Evolutionary conservation across 2,888 invertebrate species (phyloP), one percentile per base, ranked within the genome.

Genomic region (Empis livida): DNA sequence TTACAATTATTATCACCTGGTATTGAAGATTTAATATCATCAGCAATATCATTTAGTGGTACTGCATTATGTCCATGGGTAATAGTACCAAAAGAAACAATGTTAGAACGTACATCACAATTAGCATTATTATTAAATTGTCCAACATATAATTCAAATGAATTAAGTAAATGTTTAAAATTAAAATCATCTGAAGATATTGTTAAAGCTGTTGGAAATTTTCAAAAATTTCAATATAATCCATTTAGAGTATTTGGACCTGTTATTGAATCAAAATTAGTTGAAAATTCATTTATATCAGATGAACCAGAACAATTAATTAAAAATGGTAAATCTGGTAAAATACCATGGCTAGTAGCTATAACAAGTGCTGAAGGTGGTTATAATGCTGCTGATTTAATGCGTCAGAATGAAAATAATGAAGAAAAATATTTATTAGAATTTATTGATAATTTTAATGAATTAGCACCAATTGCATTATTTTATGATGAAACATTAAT

Each of bases 211-310:
- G 57, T 60, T 1, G 45, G 46, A 11, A 47, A 49, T 15, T 59
- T 65, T 20, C 54, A 62, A 8, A 71, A 74, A 20, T 77, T 73
- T 70, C 63, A 78, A 14, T 80, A 80, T 57, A 76, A 78, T 61
- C 77, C 85, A 51, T 82, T 82, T 60, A 76, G 82, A 0, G 80
- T 82, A 0, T 86, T 86, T 61, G 82, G 79, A 0, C 83, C 85
- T 0, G 82, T 82, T 0, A 71, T 79, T 0, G 88, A 89, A 56
- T 64, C 73, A 0, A 48, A 61, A 0, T 58, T 60, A 31, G 62
- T 67, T 0, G 54, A 64, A 13, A 70, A 77, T 20, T 77, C 83
- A 1, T 82, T 87, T 64, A 65, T 89, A 8, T 73, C 74, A 1
- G 74, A 79, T 50, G 73, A 79, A 48, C 87, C 88, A 0, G 74